Conservation (phyloP, 1,140 invertebrate genomes). For the Acromyrmex echinatior region DNA sequence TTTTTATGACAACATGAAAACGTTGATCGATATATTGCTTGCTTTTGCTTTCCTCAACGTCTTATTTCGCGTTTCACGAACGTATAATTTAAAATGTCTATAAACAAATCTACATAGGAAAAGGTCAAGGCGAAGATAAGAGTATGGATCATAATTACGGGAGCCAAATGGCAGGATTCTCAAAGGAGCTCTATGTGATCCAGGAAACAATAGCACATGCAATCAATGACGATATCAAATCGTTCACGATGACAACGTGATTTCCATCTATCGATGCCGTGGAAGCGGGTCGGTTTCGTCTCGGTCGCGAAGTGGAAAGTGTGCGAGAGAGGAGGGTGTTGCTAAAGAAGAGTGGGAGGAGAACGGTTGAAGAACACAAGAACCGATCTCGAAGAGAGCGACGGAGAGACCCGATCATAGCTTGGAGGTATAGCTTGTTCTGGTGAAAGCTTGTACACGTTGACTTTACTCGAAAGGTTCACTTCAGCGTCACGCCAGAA, state of each 20-base stretch:
- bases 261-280: slow-evolving; percentile 26
- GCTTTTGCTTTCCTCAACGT: slow-evolving; percentile 10
- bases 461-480: slow-evolving; percentile 61
- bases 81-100: slow-evolving; percentile 12
- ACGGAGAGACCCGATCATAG: slow-evolving; percentile 59
- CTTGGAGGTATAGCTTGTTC: slow-evolving; percentile 50
- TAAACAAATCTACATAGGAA: background rate
- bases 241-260: slow-evolving; percentile 10
- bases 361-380: slow-evolving; percentile 42
- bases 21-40: background rate
- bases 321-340: slow-evolving; percentile 3
- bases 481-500: slow-evolving; percentile 49
- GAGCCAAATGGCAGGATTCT: slow-evolving; percentile 15
- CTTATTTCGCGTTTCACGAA: slow-evolving; percentile 12
- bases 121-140: slow-evolving; percentile 31
- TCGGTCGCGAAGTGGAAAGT: slow-evolving; percentile 48
- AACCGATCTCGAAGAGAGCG: slow-evolving; percentile 41
- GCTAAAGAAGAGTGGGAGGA: slow-evolving; percentile 47
- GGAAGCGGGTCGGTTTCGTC: slow-evolving; percentile 52
- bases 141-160: background rate
- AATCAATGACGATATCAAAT: slow-evolving; percentile 44
- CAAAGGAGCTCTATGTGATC: slow-evolving; percentile 2
- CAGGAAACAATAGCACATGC: slow-evolving; percentile 31
- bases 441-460: slow-evolving; percentile 70
- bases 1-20: background rate